Percentiles rank a stretch among this genome's conserved stretches.
phyloP scores from a whole-genome alignment of 1,140 invertebrate species.

The Penaeus japonicus region DNA sequence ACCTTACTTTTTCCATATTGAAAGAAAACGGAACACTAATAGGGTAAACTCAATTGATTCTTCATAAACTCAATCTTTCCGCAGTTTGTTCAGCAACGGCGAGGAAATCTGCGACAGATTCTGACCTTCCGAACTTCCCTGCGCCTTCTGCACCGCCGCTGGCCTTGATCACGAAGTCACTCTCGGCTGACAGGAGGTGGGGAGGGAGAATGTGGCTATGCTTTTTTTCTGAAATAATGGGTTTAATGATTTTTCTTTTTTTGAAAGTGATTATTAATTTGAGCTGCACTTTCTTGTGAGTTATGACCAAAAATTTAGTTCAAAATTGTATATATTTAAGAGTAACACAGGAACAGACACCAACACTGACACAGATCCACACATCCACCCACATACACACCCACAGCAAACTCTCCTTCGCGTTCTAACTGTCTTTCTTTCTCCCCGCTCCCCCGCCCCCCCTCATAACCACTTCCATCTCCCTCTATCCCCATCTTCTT shows the following conservation, averaged over 20 bases:
- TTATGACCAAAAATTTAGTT: too few relatives aligned
- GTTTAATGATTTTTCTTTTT: neutral
- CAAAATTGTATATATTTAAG: too few relatives aligned
- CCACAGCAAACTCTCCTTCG: neutral
- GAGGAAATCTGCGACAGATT: conserved; percentile 52
- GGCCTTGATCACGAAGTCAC: conserved; percentile 37
- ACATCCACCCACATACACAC: too few relatives aligned
- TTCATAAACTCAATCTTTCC: neutral
- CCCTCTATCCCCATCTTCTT: too few relatives aligned
- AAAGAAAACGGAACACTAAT: neutral
- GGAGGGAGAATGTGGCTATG: neutral
- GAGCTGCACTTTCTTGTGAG: too few relatives aligned
- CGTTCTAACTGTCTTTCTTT: neutral
- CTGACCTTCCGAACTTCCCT: conserved; percentile 46
- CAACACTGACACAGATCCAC: too few relatives aligned
- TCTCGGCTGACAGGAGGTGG: conserved; percentile 53
- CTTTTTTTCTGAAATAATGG: neutral
- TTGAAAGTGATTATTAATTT: too few relatives aligned
- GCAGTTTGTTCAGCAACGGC: neutral
- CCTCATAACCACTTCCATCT: neutral
- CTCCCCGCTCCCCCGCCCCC: neutral
- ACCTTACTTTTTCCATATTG: neutral
- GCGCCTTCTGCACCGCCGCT: conserved; percentile 34
- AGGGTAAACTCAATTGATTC: neutral
- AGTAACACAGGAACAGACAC: too few relatives aligned